phyloP scores from a whole-genome alignment of 2,113 vertebrate genomes.

The Apaloderma vittatum region DNA sequence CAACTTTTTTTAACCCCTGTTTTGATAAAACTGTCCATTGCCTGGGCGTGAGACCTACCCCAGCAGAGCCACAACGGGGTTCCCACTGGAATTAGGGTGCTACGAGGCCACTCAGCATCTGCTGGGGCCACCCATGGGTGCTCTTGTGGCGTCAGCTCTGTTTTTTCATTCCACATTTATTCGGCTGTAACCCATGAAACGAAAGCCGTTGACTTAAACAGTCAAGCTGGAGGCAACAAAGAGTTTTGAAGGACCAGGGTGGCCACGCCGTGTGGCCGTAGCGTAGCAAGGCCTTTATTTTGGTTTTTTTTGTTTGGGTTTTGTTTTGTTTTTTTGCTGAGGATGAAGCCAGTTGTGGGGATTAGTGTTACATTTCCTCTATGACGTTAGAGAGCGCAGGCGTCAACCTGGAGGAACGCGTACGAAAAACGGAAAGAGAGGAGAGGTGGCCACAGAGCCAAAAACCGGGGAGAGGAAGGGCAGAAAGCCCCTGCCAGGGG shows the following conservation, averaged over 20 bases:
- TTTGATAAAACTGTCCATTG: neutral
- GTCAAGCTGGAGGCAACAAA: neutral
- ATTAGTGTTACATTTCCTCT: fast-evolving
- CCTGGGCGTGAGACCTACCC: neutral
- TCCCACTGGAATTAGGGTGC: neutral
- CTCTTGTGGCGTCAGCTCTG: neutral
- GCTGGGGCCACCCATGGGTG: neutral
- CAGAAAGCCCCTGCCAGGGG: fast-evolving
- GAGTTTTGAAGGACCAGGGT: neutral
- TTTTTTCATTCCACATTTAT: neutral
- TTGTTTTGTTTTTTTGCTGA: neutral
- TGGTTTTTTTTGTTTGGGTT: neutral
- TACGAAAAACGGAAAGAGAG: neutral
- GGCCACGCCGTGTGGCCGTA: fast-evolving
- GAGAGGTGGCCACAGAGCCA: neutral
- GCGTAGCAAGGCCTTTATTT: neutral
- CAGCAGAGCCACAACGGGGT: fast-evolving
- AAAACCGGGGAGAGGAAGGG: neutral
- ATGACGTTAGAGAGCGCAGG: neutral
- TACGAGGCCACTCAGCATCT: neutral
- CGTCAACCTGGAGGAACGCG: neutral
- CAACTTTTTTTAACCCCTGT: neutral
- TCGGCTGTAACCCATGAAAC: neutral
- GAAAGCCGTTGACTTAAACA: fast-evolving
- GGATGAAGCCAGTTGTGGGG: neutral